Evolutionary conservation across 2,797 vertebrate species (phyloP), one percentile per base, ranked within the genome.

Genomic region (Mareca penelope): DNA sequence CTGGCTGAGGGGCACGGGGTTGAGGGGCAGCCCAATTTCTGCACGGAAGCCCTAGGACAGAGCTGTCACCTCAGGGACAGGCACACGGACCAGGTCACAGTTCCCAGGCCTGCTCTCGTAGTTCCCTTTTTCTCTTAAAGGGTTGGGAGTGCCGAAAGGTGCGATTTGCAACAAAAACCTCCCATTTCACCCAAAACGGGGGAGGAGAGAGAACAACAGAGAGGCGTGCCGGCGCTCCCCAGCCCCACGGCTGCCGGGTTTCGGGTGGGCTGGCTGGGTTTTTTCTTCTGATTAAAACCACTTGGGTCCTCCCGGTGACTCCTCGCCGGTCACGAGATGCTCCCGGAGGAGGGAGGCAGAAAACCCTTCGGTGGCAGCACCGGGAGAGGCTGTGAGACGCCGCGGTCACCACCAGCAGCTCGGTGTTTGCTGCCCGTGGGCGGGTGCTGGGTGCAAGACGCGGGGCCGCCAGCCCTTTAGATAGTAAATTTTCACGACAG

Each of bases 401-500:
- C 1, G 3, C 0, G 0, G 39, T 85, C 5, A 6, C 83, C 28
- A 8, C 40, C 7, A 28, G 26, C n/a, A 37, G 72, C n/a, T 75
- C 42, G 3, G 26, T 4, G 9, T 46, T 42, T 67, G 50, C 19
- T 33, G 50, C 35, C 61, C 0, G 8, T 46, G 85, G 93, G 69
- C 0, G 0, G 68, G 7, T 15, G 39, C 56, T 55, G 69, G 39
- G 21, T 65, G 56, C 60, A 52, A 22, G 37, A 46, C 24, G 37
- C 0, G 0, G 40, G 59, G 14, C 63, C 73, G 12, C 0, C 1
- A 65, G 65, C 88, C 73, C 60, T 93, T 84, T 26, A 80, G 37
- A 48, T 8, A 37, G 85, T 21, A 59, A 46, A 76, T 81, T 93
- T 80, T 94, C 53, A 68, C 23, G 64, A 87, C 39, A 84, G 77